These are phyloP conservation scores for Pelosia muscerda DNA, from an alignment of 2,888 invertebrate species.

Conservation along the genomic window DNA sequence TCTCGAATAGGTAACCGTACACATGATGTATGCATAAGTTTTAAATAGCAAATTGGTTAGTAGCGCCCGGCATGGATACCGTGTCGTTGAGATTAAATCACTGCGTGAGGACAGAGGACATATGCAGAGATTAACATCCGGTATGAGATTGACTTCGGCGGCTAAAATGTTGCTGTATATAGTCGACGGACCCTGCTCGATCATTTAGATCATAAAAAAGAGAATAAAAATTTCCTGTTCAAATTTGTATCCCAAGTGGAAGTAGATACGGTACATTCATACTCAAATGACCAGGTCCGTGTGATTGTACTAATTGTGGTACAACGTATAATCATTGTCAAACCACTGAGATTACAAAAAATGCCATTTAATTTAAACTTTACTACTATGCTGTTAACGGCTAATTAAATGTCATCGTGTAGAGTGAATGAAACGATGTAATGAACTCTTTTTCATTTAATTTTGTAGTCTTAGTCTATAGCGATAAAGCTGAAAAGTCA, in stretches of 20 bases:
- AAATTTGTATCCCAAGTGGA: not conserved
- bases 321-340: too few species aligned
- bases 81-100: slow-evolving; percentile 56
- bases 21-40: slow-evolving; percentile 26
- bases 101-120: slow-evolving; percentile 50
- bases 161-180: slow-evolving; percentile 34
- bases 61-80: slow-evolving; percentile 44
- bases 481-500: too few species aligned
- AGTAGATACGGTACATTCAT: too few species aligned
- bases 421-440: too few species aligned
- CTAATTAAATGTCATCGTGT: too few species aligned
- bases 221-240: not conserved
- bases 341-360: too few species aligned
- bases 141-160: slow-evolving; percentile 51
- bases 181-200: not conserved
- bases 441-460: too few species aligned
- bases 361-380: too few species aligned
- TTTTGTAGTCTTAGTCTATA: too few species aligned
- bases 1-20: not conserved
- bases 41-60: slow-evolving; percentile 47
- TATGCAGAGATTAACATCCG: slow-evolving; percentile 64
- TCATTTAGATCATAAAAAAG: slow-evolving; percentile 3
- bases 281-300: too few species aligned
- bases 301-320: too few species aligned
- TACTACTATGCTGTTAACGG: too few species aligned